Evolutionary conservation across 2,797 vertebrate genomes (phyloP).

Genomic region (Scomberomorus guttatus): DNA sequence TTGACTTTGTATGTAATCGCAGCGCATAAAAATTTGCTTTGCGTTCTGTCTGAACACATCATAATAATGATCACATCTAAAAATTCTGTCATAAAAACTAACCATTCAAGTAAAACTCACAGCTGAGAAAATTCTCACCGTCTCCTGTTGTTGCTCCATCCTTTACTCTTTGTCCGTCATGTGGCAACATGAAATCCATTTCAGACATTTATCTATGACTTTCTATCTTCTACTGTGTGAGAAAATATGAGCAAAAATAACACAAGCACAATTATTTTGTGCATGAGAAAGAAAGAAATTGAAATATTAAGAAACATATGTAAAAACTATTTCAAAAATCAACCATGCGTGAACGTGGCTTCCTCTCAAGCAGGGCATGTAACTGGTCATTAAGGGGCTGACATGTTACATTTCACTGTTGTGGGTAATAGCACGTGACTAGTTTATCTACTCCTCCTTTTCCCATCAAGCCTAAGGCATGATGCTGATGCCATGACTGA

Average conservation of each 20-base stretch:
- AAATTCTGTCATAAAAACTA: not conserved
- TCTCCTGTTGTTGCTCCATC: not conserved
- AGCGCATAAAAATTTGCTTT: too few species aligned
- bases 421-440: conserved; percentile 35
- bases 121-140: not conserved
- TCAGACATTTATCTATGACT: not conserved
- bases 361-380: not conserved
- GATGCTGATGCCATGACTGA: conserved; percentile 36
- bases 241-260: too few species aligned
- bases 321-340: not conserved
- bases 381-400: conserved; percentile 7
- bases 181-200: conserved; percentile 2
- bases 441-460: conserved; percentile 21
- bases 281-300: not conserved
- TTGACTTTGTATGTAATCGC: too few species aligned
- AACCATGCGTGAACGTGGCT: not conserved
- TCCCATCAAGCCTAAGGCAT: conserved; percentile 30
- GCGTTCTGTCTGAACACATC: too few species aligned
- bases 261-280: too few species aligned
- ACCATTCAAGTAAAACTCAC: not conserved
- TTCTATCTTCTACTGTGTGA: not conserved
- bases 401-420: conserved; percentile 6
- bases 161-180: not conserved
- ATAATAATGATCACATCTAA: not conserved
- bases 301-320: not conserved